Base-by-base conservation (phyloP, 2,113 vertebrate species). In the Salminus brasiliensis region DNA sequence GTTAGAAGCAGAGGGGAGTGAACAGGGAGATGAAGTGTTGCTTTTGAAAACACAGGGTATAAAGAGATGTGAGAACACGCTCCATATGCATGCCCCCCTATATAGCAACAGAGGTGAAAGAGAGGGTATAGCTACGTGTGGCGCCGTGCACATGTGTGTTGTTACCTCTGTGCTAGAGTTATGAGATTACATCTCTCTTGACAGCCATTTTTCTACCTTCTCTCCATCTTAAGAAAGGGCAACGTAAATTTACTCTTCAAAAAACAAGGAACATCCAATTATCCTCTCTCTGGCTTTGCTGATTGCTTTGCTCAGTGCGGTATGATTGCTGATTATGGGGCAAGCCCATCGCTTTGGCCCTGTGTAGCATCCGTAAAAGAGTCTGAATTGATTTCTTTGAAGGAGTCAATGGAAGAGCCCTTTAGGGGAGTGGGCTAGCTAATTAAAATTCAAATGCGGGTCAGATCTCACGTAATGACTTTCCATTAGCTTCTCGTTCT, bases 381-480 rank as follows among this genome's bases (percentile, higher is more conserved):
- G 63, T 72, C 53, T 32, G 57, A 67, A 86, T 78, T 82, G 80
- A 86, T 86, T 82, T 80, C 47, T 45, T 73, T 82, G 73, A 62
- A 59, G 73, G 63, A 84, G 77, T 83, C 83, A 59, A 84, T 84
- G 73, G 32, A 55, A 80, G 63, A 62, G n/a, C 32, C 67, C 74
- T 80, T 78, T 55, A 81, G 78, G 55, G 45, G 53, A 76, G 66
- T 72, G 76, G 71, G 73, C 74, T 67, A 80, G 84, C 84, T 84
- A 82, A 85, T 87, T 87, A 82, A 84, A 84, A 84, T 76, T 84
- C 82, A 78, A 81, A 82, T 72, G 73, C 75, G 53, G 81, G 83
- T 86, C 80, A 81, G 63, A 74, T 79, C 67, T 5, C 9, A 55
- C 39, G 72, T 85, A 85, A 84, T 85, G 82, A 79, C 73, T 84